Percentiles rank a stretch among this genome's conserved stretches.
These are phyloP conservation scores for Polyodon spathula DNA, from an alignment of 2,113 vertebrate genomes.

Conservation along the genomic window DNA sequence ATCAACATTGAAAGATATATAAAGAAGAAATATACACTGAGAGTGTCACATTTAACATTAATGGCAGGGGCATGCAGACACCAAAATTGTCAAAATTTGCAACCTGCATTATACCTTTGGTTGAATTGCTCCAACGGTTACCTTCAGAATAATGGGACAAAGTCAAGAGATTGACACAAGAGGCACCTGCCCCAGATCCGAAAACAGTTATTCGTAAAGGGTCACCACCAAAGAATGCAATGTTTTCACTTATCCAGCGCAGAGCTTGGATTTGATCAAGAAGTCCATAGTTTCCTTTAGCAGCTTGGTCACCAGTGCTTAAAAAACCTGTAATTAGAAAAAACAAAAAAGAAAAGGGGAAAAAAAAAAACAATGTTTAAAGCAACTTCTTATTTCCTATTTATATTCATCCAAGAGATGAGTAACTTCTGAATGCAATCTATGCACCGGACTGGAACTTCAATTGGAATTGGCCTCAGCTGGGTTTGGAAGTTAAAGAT, in stretches of 20 bases:
- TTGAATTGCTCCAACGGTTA: slow-evolving; percentile 80
- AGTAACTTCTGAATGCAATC: too few relatives aligned
- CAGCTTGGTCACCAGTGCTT: slow-evolving; percentile 93
- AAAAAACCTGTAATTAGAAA: slow-evolving; percentile 74
- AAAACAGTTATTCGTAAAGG: slow-evolving; percentile 96
- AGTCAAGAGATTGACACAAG: slow-evolving; percentile 97
- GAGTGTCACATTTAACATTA: slow-evolving; percentile 57
- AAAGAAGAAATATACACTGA: slow-evolving; percentile 54
- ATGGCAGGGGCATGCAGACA: slow-evolving; percentile 74
- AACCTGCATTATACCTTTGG: slow-evolving; percentile 92
- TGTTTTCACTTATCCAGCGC: slow-evolving; percentile 97
- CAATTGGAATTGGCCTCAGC: too few relatives aligned
- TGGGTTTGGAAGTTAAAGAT: too few relatives aligned
- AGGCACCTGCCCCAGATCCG: slow-evolving; percentile 93
- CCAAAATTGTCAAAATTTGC: slow-evolving; percentile 78
- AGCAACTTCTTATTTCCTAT: too few relatives aligned
- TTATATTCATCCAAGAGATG: too few relatives aligned
- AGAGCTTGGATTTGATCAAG: slow-evolving; percentile 97
- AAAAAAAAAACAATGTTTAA: background rate
- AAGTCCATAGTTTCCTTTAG: slow-evolving; percentile 96
- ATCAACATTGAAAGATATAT: slow-evolving; percentile 43
- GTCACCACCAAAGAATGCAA: slow-evolving; percentile 95
- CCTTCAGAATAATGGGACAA: slow-evolving; percentile 98
- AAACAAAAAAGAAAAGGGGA: slow-evolving; percentile 24
- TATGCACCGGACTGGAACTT: too few relatives aligned